A percentile compares a stretch with the other conserved stretches of the same genome.
Evolutionary conservation across 2,113 vertebrate genomes (phyloP).

Genomic region (Psophia crepitans): DNA sequence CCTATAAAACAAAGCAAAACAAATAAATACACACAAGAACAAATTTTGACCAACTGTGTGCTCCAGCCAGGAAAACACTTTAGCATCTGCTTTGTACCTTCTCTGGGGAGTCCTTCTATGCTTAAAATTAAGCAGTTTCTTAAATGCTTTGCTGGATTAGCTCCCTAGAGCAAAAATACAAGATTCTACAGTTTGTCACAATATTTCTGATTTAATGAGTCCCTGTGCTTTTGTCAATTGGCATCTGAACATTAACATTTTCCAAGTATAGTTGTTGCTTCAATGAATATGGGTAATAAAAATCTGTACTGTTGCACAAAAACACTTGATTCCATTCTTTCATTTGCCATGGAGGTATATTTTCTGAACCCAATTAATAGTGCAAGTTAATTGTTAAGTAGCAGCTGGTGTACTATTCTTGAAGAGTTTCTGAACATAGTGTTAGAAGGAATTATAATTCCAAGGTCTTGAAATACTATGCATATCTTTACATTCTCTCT

Average conservation of each 20-base stretch:
- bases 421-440: not conserved
- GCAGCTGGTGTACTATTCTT: not conserved
- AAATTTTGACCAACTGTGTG: constrained; percentile 10
- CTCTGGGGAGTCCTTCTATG: constrained; percentile 29
- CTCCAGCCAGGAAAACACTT: constrained; percentile 13
- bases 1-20: not conserved
- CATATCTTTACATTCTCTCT: not conserved
- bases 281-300: constrained; percentile 23
- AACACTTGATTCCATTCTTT: not conserved
- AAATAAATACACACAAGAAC: not conserved
- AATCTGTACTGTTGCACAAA: not conserved
- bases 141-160: constrained; percentile 47
- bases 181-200: constrained; percentile 34
- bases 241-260: constrained; percentile 35
- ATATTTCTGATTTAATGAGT: constrained; percentile 57
- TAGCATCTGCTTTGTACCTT: constrained; percentile 26
- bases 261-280: not conserved
- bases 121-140: constrained; percentile 55
- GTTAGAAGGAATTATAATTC: not conserved
- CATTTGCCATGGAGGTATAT: not conserved
- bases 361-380: not conserved
- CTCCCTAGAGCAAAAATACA: constrained; percentile 1
- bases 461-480: not conserved
- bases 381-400: not conserved
- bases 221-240: constrained; percentile 42